These are phyloP conservation scores for Augiades crinisus DNA, from an alignment of 2,888 invertebrate species.

Conservation along the genomic window DNA sequence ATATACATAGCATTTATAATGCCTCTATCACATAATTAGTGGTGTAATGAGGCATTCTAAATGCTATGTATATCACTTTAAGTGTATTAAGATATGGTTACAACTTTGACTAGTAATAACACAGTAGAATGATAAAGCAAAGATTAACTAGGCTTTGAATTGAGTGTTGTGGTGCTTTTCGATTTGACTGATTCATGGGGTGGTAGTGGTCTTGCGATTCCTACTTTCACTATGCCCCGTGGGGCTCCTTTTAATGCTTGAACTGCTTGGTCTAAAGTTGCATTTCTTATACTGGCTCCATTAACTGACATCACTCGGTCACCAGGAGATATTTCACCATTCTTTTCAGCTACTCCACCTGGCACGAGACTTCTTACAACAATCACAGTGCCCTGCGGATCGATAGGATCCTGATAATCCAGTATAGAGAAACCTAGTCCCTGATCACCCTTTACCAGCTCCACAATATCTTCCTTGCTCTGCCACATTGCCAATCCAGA, in stretches of 20 bases:
- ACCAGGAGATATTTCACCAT: conserved; percentile 97
- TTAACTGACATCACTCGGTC: conserved; percentile 96
- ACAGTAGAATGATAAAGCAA: conserved; percentile 37
- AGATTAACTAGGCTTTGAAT: conserved; percentile 70
- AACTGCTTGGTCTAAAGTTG: conserved; percentile 96
- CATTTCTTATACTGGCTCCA: conserved; percentile 93
- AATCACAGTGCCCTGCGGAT: conserved; percentile 97
- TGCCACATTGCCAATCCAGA: conserved; percentile 99
- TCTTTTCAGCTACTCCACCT: conserved; percentile 97
- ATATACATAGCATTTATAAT: too few relatives aligned
- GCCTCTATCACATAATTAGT: conserved; percentile 9
- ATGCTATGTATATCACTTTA: conserved; percentile 50
- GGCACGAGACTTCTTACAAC: conserved; percentile 98
- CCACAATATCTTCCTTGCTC: conserved; percentile 94
- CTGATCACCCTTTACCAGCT: conserved; percentile 95
- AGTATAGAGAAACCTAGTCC: conserved; percentile 99
- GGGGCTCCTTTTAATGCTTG: conserved; percentile 97
- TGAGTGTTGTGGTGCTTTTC: conserved; percentile 64
- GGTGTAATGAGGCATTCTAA: conserved; percentile 32
- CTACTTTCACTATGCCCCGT: conserved; percentile 93
- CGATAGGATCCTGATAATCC: conserved; percentile 98
- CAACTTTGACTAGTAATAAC: conserved; percentile 67
- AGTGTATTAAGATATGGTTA: conserved; percentile 64
- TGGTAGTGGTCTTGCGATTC: conserved; percentile 93
- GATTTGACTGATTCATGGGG: conserved; percentile 58